Evolutionary conservation across 2,888 invertebrate genomes (phyloP), one percentile per base, ranked within the genome.

Genomic region (Euclidia mi): DNA sequence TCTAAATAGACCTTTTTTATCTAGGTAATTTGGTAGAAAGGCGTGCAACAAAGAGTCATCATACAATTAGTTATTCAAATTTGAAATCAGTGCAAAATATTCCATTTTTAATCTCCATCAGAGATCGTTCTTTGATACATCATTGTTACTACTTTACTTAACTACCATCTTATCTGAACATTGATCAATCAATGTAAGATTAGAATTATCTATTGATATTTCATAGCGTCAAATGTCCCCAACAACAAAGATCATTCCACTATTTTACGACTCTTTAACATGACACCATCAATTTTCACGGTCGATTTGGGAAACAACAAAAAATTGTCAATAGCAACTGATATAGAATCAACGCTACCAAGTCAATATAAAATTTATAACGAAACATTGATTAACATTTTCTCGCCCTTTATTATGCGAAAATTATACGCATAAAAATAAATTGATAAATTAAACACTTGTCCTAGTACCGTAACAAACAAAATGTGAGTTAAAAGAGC

Each of bases 261-360:
- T 41, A 49, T 56, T 65, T 60, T 61, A 60, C 56, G 56, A 45
- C 49, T 49, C 56, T 68, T 65, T 76, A 83, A 74, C 65, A 75
- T 69, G 74, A 72, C 78, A 75, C 79, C 79, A 73, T 78, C 71
- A 68, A 82, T 76, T 81, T 87, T 87, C 83, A 89, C 84, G 85
- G 84, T 57, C 81, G 85, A 88, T 88, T 90, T 82, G 74, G 79
- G 76, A 73, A 55, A 65, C 57, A 72, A 81, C 81, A 87, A 87
- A 85, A 85, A 87, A 69, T 56, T 56, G 71, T 73, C 71, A 69
- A 70, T 41, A 29, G 57, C 68, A 66, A 74, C 68, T 81, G 78
- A 83, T 81, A 79, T 80, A 61, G 61, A 58, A 79, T 81, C 65
- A 68, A 56, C 60, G 53, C 64, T 50, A 63, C 53, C 55, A 62